A percentile compares a stretch with the other conserved stretches of the same genome.
Evolutionary conservation across 1,140 invertebrate species (phyloP).

Genomic region (Drosophila ercepeae): DNA sequence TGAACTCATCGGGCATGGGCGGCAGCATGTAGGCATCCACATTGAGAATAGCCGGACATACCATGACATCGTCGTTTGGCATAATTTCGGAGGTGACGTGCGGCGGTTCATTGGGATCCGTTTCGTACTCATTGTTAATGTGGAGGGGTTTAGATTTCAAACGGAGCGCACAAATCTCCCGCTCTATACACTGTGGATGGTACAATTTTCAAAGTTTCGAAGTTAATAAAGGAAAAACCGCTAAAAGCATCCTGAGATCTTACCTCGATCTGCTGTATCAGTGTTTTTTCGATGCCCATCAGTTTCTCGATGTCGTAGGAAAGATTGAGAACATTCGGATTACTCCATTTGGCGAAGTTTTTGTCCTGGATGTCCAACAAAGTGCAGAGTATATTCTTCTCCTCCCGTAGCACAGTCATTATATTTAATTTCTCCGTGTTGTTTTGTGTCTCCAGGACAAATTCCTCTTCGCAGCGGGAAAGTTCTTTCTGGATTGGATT

Average conservation of each 20-base stretch:
- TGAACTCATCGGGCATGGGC: slow-evolving; percentile 72
- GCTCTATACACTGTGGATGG: slow-evolving; percentile 61
- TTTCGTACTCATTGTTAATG: slow-evolving; percentile 53
- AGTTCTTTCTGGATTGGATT: slow-evolving; percentile 66
- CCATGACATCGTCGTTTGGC: slow-evolving; percentile 26
- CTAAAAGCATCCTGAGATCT: neutral
- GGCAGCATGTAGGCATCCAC: slow-evolving; percentile 63
- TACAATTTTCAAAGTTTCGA: too few species aligned
- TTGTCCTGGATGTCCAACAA: slow-evolving; percentile 83
- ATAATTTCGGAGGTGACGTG: slow-evolving; percentile 29
- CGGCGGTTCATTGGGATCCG: slow-evolving; percentile 6
- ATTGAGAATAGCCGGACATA: slow-evolving; percentile 62
- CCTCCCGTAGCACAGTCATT: slow-evolving; percentile 85
- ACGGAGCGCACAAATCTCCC: slow-evolving; percentile 75
- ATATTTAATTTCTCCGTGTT: slow-evolving; percentile 86
- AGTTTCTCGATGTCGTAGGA: slow-evolving; percentile 83
- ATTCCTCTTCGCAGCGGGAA: slow-evolving; percentile 75
- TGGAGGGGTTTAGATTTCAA: slow-evolving; percentile 77
- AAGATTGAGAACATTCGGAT: slow-evolving; percentile 63
- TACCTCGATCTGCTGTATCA: slow-evolving; percentile 83
- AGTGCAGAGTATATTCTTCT: slow-evolving; percentile 84
- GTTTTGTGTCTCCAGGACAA: slow-evolving; percentile 83
- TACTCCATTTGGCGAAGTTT: slow-evolving; percentile 72
- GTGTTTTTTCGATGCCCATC: slow-evolving; percentile 65
- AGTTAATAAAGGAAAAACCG: neutral